A percentile compares a stretch with the other conserved stretches of the same genome.
Conservation (phyloP, 2,888 invertebrate species). For the Diaphora mendica region DNA sequence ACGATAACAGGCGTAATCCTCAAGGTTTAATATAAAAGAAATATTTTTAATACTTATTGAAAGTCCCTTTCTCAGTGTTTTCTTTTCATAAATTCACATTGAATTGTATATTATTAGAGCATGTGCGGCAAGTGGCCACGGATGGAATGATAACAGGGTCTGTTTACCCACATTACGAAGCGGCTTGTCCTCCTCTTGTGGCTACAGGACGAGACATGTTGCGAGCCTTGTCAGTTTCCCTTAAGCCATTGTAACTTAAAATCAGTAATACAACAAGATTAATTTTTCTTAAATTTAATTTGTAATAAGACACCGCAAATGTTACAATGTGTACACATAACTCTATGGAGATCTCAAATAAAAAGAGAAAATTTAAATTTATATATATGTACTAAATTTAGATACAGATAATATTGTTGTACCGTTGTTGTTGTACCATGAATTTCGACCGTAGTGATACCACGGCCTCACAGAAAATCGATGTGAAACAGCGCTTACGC, state of each 20-base stretch:
- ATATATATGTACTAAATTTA: too few relatives aligned
- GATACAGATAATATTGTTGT: too few relatives aligned
- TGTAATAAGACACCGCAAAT: not conserved
- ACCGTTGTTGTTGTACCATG: too few relatives aligned
- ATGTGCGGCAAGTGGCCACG: slow-evolving; percentile 35
- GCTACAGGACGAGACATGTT: slow-evolving; percentile 9
- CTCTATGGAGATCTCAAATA: not conserved
- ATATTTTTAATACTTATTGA: not conserved
- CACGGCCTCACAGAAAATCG: too few relatives aligned
- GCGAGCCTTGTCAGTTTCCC: slow-evolving; percentile 13
- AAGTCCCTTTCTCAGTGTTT: slow-evolving; percentile 24
- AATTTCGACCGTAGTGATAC: too few relatives aligned
- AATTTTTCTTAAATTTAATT: not conserved
- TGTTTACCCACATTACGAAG: slow-evolving; percentile 43
- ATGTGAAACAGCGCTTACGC: too few relatives aligned
- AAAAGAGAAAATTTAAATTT: too few relatives aligned
- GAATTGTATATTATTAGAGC: slow-evolving; percentile 43
- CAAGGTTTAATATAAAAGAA: slow-evolving; percentile 12
- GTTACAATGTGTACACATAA: not conserved
- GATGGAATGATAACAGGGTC: slow-evolving; percentile 45
- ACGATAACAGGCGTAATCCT: not conserved
- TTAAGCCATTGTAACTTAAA: not conserved
- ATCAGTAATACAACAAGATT: not conserved
- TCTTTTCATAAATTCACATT: slow-evolving; percentile 42
- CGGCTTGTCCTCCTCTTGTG: slow-evolving; percentile 24